Conservation (phyloP, 2,888 invertebrate genomes). For the Phlogophora meticulosa region DNA sequence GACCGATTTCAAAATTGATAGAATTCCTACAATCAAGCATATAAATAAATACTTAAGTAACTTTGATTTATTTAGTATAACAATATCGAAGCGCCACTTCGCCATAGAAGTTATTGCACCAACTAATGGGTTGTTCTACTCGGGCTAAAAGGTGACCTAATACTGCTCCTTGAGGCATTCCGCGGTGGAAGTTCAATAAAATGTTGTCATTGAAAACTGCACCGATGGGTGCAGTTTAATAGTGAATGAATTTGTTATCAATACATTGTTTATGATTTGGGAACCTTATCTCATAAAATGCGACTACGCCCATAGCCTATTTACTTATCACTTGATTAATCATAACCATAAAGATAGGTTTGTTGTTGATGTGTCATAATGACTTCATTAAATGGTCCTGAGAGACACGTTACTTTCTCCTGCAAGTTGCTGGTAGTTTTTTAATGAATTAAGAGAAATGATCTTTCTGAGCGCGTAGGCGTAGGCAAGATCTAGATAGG, state of each 20-base stretch:
- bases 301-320: constrained; percentile 18
- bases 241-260: constrained; percentile 23
- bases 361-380: constrained; percentile 15
- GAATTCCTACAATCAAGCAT: background rate
- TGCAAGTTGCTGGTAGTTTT: background rate
- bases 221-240: constrained; percentile 9
- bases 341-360: constrained; percentile 43
- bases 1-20: constrained; percentile 1
- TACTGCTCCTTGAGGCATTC: constrained; percentile 20
- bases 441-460: constrained; percentile 24
- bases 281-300: constrained; percentile 19
- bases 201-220: background rate
- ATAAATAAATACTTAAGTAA: background rate
- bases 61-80: background rate
- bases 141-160: constrained; percentile 1
- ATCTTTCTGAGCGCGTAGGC: background rate
- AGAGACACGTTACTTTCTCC: constrained; percentile 26
- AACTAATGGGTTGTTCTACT: background rate
- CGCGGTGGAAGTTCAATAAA: background rate
- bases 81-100: background rate
- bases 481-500: constrained; percentile 7
- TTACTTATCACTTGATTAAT: constrained; percentile 24
- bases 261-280: constrained; percentile 12
- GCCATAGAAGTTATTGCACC: background rate
- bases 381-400: constrained; percentile 8